These are phyloP conservation scores for Sarcophilus harrisii DNA, from an alignment of 2,797 vertebrate species.

Conservation along the genomic window DNA sequence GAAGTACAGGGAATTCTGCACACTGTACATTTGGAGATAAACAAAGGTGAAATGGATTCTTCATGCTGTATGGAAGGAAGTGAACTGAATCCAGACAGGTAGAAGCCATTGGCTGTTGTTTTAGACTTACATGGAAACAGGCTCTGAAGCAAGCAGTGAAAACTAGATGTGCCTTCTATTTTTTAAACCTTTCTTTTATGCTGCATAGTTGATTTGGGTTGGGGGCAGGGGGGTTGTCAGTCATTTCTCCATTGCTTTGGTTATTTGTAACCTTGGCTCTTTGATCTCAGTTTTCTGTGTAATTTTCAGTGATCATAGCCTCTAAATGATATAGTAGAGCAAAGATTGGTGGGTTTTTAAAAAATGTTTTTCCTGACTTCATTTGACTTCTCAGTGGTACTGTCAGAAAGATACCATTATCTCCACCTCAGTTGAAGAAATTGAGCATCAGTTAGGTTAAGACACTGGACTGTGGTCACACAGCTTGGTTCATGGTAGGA, in stretches of 20 bases:
- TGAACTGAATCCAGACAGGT: not conserved
- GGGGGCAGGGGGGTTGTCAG: not conserved
- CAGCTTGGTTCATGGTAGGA: not conserved
- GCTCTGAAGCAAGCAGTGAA: not conserved
- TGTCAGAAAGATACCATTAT: not conserved
- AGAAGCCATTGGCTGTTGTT: not conserved
- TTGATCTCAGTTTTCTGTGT: not conserved
- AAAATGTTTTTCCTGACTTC: not conserved
- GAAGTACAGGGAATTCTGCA: not conserved
- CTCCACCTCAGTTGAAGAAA: not conserved
- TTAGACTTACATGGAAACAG: slow-evolving; percentile 7
- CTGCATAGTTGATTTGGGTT: not conserved
- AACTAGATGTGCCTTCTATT: not conserved
- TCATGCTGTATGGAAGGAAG: not conserved
- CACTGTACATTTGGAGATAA: not conserved
- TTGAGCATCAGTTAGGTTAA: not conserved
- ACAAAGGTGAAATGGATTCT: not conserved
- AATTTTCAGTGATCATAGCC: not conserved
- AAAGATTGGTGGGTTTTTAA: not conserved
- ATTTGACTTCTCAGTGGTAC: not conserved
- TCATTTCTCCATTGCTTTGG: slow-evolving; percentile 6
- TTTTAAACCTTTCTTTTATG: not conserved
- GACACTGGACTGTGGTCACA: not conserved
- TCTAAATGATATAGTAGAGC: slow-evolving; percentile 6
- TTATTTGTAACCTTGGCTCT: slow-evolving; percentile 12